Evolutionary conservation across 2,888 invertebrate species (phyloP), one percentile per base, ranked within the genome.

Genomic region (Elysia crispata): DNA sequence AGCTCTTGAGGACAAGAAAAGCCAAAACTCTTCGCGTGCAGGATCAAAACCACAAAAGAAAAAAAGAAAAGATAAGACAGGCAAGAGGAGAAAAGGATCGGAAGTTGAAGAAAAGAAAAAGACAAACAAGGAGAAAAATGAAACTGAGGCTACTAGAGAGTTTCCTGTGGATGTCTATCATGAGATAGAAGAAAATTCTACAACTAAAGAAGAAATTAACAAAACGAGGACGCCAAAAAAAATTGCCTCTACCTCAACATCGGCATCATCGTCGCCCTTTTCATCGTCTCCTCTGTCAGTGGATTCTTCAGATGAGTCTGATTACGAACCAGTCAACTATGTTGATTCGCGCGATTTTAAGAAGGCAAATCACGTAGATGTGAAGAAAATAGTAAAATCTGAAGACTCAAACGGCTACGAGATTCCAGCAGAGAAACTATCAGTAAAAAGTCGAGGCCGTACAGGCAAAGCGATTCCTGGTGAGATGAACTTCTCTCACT

Each of bases 341-440:
- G 28, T 31, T 1, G n/a, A 25, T 23, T 6, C 5, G 13, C 49
- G 20, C 8, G 25, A 11, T n/a, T 1, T n/a, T 18, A 41, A 11
- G 18, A 20, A 73, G 5, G n/a, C n/a, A n/a, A n/a, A n/a, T n/a
- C n/a, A n/a, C n/a, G n/a, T n/a, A 33, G 20, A 41, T 33, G 8
- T 30, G 15, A 73, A 50, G 70, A 30, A 70, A 31, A 28, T 1
- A 74, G 3, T 74, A 13, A 20, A 30, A 23, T 1, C 49, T 25
- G 76, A 64, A n/a, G 76, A 76, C 41, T 76, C 76, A 15, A 28
- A 49, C 30, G 76, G 76, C 23, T 76, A 76, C 41, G 76, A 76
- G 50, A 76, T 76, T 25, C 76, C 76, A 1, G 76, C 76, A 1
- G 50, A 23, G 41, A 41, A 41, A 41, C 3, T 11, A 41, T 41